These are phyloP conservation scores for Lysandra coridon DNA, from an alignment of 2,888 invertebrate species.

Conservation along the genomic window DNA sequence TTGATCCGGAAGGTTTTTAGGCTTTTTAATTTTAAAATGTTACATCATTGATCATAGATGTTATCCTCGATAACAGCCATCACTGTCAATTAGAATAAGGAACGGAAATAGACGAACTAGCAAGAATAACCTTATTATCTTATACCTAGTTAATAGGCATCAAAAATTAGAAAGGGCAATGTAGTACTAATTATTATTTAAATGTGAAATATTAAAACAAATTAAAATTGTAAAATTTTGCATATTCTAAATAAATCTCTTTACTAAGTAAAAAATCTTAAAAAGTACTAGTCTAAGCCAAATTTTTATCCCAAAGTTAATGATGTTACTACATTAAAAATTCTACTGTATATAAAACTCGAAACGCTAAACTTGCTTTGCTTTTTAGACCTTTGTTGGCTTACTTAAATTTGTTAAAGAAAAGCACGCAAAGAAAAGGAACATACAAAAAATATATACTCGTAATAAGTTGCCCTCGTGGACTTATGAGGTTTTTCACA, in stretches of 20 bases:
- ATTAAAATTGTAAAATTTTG: neutral
- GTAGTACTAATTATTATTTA: neutral
- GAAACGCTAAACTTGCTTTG: neutral
- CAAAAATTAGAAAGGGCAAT: neutral
- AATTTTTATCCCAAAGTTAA: constrained; percentile 2
- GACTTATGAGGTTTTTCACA: neutral
- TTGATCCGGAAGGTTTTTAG: too few species aligned
- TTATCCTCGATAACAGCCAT: neutral
- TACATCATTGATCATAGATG: neutral
- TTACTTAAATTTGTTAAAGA: too few species aligned
- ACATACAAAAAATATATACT: neutral
- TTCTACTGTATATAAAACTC: constrained; percentile 12
- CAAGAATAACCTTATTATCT: neutral
- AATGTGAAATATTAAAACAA: neutral
- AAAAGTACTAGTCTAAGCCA: neutral
- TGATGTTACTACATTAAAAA: neutral
- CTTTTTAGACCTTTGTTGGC: neutral
- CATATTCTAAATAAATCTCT: neutral
- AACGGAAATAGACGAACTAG: neutral
- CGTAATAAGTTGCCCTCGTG: neutral
- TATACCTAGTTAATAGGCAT: neutral
- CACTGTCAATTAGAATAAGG: constrained; percentile 17
- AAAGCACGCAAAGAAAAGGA: neutral
- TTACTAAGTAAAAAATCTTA: neutral
- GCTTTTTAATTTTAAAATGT: neutral